Evolutionary conservation across 2,797 vertebrate genomes (phyloP), one percentile per base, ranked within the genome.

Genomic region (Gymnothorax reevesii): DNA sequence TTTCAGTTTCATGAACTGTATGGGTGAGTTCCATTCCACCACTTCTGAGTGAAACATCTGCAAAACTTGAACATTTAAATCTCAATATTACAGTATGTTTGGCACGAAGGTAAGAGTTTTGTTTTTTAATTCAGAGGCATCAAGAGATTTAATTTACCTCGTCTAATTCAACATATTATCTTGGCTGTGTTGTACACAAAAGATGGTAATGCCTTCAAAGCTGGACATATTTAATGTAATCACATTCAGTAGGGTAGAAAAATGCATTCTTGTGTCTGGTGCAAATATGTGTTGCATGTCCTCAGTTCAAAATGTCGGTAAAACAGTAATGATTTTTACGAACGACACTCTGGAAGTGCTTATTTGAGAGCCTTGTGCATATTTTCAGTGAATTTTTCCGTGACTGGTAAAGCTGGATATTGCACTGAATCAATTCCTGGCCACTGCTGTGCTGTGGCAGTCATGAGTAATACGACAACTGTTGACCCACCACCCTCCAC

Each of bases 391-490:
- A 52, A 52, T 52, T 79, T 49, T 22, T 75, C 75, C 52, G 75
- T 79, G 49, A 54, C 49, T 20, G 75, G 71, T 4, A 17, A 13
- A 75, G 71, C 33, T 15, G 71, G 27, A 15, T 4, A 52, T 49
- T 49, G 42, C 33, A 77, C 20, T 80, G 52, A 80, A 80, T 55
- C 77, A 17, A n/a, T 55, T 22, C 20, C 49, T 17, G 33, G 54
- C 49, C 13, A 1, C 77, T n/a, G 49, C 3, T 55, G 75, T 54
- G 49, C 22, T 79, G 42, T 79, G 20, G 55, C 20, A n/a, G 42
- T n/a, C 77, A 80, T 80, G 77, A 80, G 82, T 59, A 95, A 95
- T 90, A 13, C 83, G 59, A 94, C 93, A 0, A 92, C 92, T 80
- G 22, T 86, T 0, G 60, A 86, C 59, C 84, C 84, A 82, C 85